Evolutionary conservation across 2,113 vertebrate genomes (phyloP), one percentile per base, ranked within the genome.

Genomic region (Austrofundulus limnaeus): DNA sequence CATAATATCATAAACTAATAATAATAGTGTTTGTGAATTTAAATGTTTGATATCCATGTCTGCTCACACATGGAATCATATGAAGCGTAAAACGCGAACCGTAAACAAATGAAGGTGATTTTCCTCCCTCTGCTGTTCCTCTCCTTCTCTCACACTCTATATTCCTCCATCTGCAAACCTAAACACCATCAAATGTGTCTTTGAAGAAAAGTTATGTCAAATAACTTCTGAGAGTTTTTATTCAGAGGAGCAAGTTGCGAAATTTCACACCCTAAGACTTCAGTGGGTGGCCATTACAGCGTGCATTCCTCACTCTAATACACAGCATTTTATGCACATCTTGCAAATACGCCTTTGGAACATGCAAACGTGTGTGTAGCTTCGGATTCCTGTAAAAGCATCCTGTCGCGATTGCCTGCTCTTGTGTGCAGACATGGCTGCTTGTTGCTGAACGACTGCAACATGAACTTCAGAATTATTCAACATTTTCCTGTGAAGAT

Each of bases 401-500:
- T 69, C 49, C 47, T 72, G 54, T 59, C 67, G 56, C 59, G 70
- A 56, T 54, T 76, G 21, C 28, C 46, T 65, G 47, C 21, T 45
- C 0, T 1, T 48, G 41, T 62, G 47, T 66, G 61, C 42, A 42
- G 37, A 14, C 28, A 51, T 42, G 69, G 19, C 46, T 61, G 72
- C 69, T 70, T 65, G 60, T 71, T 72, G 62, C 71, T 60, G 75
- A 64, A 41, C 71, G 72, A 77, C 75, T 80, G 78, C 65, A 85
- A 85, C 65, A 34, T 68, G 78, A 83, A 85, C 72, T 72, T 75
- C 52, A 68, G 68, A 80, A 81, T 86, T 80, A 88, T 88, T 86
- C 67, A 86, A 83, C 52, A 25, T 63, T 70, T 75, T 75, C 63
- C 56, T 67, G 47, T 60, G 74, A 72, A 64, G 63, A 71, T 61